These are phyloP conservation scores for Xylota segnis DNA, from an alignment of 2,888 invertebrate species.

Conservation along the genomic window DNA sequence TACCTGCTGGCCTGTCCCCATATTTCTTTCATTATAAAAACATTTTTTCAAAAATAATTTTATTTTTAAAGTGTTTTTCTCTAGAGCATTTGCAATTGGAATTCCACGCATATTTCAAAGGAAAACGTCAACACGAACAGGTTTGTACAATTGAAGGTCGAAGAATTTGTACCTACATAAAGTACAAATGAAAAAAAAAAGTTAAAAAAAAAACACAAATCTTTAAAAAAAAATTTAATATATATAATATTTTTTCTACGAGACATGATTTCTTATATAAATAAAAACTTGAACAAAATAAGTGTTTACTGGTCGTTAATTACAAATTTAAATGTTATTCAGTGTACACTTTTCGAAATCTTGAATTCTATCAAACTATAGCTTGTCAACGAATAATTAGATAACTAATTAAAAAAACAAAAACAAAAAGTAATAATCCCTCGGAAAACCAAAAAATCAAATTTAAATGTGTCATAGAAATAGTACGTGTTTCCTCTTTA, in stretches of 20 bases:
- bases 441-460: slow-evolving; percentile 31
- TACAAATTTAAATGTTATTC: slow-evolving; percentile 50
- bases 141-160: slow-evolving; percentile 51
- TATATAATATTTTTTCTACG: slow-evolving; percentile 51
- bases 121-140: slow-evolving; percentile 43
- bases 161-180: slow-evolving; percentile 62
- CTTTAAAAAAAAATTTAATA: slow-evolving; percentile 36
- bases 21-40: no score
- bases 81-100: slow-evolving; percentile 19
- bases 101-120: not conserved
- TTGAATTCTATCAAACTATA: slow-evolving; percentile 52
- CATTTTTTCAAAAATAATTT: not conserved
- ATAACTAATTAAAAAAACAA: slow-evolving; percentile 12
- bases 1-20: no score
- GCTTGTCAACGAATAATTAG: slow-evolving; percentile 55
- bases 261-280: slow-evolving; percentile 58
- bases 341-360: slow-evolving; percentile 40
- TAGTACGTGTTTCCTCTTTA: slow-evolving; percentile 63
- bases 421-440: slow-evolving; percentile 24
- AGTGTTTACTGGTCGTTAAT: slow-evolving; percentile 44
- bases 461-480: slow-evolving; percentile 70
- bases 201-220: slow-evolving; percentile 49
- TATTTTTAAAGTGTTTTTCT: not conserved
- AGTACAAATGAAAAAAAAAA: slow-evolving; percentile 58
- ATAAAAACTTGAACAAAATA: slow-evolving; percentile 19